Percentiles rank a stretch among this genome's conserved stretches.
Evolutionary conservation across 1,140 invertebrate genomes (phyloP).

Genomic region (Drosophila subobscura): DNA sequence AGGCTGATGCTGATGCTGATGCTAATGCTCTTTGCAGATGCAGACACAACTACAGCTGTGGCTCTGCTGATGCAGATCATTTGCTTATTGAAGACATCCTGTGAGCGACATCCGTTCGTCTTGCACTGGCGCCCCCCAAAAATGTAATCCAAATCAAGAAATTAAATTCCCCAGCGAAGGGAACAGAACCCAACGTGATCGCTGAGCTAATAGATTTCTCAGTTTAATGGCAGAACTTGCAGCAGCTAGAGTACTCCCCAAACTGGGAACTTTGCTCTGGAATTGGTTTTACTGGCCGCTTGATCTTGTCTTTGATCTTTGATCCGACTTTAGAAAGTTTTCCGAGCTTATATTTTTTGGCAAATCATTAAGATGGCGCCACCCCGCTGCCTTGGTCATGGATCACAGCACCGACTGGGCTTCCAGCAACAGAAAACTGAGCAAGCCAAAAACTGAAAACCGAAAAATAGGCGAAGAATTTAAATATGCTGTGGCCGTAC

Average conservation of each 20-base stretch:
- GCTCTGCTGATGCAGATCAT: constrained; percentile 29
- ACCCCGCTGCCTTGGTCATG: constrained; percentile 52
- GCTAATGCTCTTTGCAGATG: constrained; percentile 12
- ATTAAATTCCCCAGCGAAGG: no score
- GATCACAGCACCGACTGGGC: constrained; percentile 63
- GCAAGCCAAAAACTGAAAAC: constrained; percentile 7
- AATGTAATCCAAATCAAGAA: neutral
- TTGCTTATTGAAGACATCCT: constrained; percentile 71
- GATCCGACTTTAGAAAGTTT: constrained; percentile 62
- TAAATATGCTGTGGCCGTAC: constrained; percentile 52
- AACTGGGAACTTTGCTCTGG: constrained; percentile 21
- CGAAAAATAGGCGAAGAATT: constrained; percentile 16
- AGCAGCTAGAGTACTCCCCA: no score
- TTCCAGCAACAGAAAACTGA: constrained; percentile 1
- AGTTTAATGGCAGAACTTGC: no score
- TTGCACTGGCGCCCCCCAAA: neutral
- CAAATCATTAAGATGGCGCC: constrained; percentile 78
- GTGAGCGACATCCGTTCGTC: constrained; percentile 26
- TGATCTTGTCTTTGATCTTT: constrained; percentile 45
- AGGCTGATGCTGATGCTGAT: constrained; percentile 29
- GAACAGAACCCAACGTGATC: no score
- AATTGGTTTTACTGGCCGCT: constrained; percentile 22
- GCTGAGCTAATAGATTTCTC: no score
- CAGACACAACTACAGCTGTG: constrained; percentile 4
- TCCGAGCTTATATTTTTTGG: constrained; percentile 56